Evolutionary conservation across 2,888 invertebrate species (phyloP), one percentile per base, ranked within the genome.

Genomic region (Drosophila pseudotakahashii): DNA sequence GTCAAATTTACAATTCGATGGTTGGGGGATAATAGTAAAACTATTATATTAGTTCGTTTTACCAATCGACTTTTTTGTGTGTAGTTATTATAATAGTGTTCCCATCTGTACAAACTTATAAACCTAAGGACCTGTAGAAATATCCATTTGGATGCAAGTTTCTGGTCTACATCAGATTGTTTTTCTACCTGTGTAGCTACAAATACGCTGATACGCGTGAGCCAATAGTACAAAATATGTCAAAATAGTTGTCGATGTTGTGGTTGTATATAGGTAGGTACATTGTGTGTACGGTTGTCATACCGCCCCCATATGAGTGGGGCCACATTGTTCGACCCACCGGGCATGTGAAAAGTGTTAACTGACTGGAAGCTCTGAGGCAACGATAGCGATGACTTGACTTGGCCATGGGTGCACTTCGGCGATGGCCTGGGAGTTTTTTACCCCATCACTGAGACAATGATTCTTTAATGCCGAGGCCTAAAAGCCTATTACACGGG

Each of bases 281-380:
- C 26, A 26, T 13, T 9, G 37, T 16, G 19, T 19, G 13, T 26
- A n/a, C 30, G 11, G 32, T 11, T 32, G 47, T 10, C 54, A 26
- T 13, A 7, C 19, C 52, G 37, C 45, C 41, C 50, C 58, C 41
- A 44, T 68, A 72, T 72, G 72, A 72, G 72, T 72, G 71, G 64
- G 42, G 26, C 34, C 57, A 71, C 72, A 72, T 72, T 72, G 72
- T 72, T 72, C 64, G 55, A 34, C 36, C 44, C 52, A 53, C 30
- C 48, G 52, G 71, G 73, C 51, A 81, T 81, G 79, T 78, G 79
- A 80, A 81, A 80, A 81, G 81, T 81, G 81, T 77, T 81, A 80
- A 79, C 81, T 73, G 45, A 61, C 58, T 61, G 54, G 52, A 59
- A 53, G 59, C 52, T 26, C 30, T 51, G 30, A 37, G 57, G 41